Percentiles rank a stretch among this genome's conserved stretches.
Evolutionary conservation across 2,888 invertebrate species (phyloP).

Genomic region (Parthenolecanium corni): DNA sequence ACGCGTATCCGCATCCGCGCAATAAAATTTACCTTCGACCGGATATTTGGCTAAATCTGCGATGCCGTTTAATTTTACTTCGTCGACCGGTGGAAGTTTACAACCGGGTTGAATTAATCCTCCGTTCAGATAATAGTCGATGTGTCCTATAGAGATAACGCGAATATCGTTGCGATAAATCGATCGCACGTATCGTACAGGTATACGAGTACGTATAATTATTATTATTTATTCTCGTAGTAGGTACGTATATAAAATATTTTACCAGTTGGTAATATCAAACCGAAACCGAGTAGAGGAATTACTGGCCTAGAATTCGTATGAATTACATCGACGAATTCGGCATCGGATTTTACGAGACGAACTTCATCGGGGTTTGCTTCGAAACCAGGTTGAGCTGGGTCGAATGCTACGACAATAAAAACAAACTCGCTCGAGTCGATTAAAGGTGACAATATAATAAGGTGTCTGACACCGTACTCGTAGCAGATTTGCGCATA

Average conservation of each 20-base stretch:
- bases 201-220: not conserved
- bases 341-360: slow-evolving; percentile 47
- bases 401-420: slow-evolving; percentile 46
- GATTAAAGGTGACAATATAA: no score
- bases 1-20: not conserved
- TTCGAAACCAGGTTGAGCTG: slow-evolving; percentile 52
- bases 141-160: slow-evolving; percentile 38
- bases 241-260: no score
- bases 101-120: slow-evolving; percentile 57
- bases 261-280: slow-evolving; percentile 48
- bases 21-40: slow-evolving; percentile 34
- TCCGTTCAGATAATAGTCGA: slow-evolving; percentile 59
- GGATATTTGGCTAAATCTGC: slow-evolving; percentile 35
- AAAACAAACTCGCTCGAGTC: no score
- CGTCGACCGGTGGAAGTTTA: slow-evolving; percentile 33
- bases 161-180: slow-evolving; percentile 17
- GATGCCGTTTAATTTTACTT: slow-evolving; percentile 33
- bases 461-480: no score
- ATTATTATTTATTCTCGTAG: not conserved
- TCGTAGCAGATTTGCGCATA: not conserved
- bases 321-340: slow-evolving; percentile 52
- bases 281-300: slow-evolving; percentile 47
- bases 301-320: slow-evolving; percentile 47
- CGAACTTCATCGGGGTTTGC: slow-evolving; percentile 40
- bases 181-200: not conserved